Conservation (phyloP, 2,797 vertebrate genomes). For the Pseudocheirus occidentalis region DNA sequence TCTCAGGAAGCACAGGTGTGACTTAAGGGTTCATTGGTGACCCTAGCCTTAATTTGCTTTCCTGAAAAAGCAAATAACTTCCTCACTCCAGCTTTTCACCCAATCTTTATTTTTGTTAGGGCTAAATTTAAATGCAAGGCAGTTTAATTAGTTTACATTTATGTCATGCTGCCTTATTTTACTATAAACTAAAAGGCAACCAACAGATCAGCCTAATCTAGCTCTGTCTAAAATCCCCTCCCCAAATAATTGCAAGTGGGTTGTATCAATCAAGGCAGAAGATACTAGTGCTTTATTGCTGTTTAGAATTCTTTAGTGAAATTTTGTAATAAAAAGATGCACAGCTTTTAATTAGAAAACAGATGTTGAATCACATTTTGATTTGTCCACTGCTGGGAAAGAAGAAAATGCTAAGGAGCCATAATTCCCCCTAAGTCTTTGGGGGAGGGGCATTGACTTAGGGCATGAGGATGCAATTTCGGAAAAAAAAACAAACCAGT, state of each 20-base stretch:
- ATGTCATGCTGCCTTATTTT: constrained; percentile 62
- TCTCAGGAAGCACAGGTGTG: not conserved
- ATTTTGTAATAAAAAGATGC: constrained; percentile 56
- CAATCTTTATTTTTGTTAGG: constrained; percentile 67
- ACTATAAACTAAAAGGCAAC: constrained; percentile 61
- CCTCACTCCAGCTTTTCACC: not conserved
- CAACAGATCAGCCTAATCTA: constrained; percentile 73
- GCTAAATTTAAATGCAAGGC: constrained; percentile 74
- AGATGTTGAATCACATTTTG: constrained; percentile 74
- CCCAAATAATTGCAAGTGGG: constrained; percentile 73
- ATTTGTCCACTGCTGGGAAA: constrained; percentile 68
- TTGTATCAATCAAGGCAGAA: constrained; percentile 67
- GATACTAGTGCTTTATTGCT: constrained; percentile 61
- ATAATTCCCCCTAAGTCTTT: not conserved
- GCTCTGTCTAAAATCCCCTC: constrained; percentile 63
- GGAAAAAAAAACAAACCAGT: not conserved
- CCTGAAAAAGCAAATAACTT: not conserved
- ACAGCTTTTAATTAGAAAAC: constrained; percentile 76
- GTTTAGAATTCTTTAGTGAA: constrained; percentile 75
- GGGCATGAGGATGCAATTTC: constrained; percentile 17
- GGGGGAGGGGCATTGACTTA: constrained; percentile 13
- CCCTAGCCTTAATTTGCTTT: not conserved
- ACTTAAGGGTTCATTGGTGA: not conserved
- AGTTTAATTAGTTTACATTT: constrained; percentile 74
- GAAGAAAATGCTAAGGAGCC: constrained; percentile 41